Base-by-base conservation (phyloP, 1,140 invertebrate species). In the Acromyrmex heyeri region DNA sequence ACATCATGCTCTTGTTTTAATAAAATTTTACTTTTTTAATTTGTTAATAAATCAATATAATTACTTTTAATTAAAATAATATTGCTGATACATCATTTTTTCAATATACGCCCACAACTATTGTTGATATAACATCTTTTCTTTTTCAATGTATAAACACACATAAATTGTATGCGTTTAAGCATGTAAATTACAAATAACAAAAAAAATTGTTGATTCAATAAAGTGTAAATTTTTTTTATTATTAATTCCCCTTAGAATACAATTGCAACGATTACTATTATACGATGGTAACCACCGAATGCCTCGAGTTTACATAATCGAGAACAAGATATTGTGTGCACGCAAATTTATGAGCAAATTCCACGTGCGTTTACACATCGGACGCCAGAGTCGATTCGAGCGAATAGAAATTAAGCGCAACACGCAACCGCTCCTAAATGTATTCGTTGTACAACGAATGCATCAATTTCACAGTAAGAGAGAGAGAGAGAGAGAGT, bases 331-430 rank as follows among this genome's bases (percentile, higher is more conserved):
- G 72, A 61, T 21, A 21, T 14, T 55, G 27, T n/a, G 65, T 16
- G 3, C 14, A 30, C 0, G 61, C 50, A 21, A 65, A 64, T 67
- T 64, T 78, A 48, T 50, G 59, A 48, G 73, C 14, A 21, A 59
- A 85, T 85, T 69, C 48, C 61, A 69, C 57, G 62, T 87, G 64
- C 76, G 62, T 90, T 86, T 90, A 82, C 78, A 65, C 73, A 72
- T 44, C 30, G 59, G 21, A 55, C 61, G 10, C 24, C 59, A 12
- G n/a, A 44, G 70, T 64, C 83, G 24, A 55, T 73, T 24, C 75
- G 62, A 38, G 61, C 69, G 91, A 93, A 92, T 93, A 91, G 88
- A 92, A 92, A 93, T 93, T 92, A 92, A 93, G 14, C 21, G 89
- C 87, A 87, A 73, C 88, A 57, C 87, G 53, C 78, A 89, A 93